Evolutionary conservation across 2,797 vertebrate genomes (phyloP), one percentile per base, ranked within the genome.

Genomic region (Rhinatrema bivittatum): DNA sequence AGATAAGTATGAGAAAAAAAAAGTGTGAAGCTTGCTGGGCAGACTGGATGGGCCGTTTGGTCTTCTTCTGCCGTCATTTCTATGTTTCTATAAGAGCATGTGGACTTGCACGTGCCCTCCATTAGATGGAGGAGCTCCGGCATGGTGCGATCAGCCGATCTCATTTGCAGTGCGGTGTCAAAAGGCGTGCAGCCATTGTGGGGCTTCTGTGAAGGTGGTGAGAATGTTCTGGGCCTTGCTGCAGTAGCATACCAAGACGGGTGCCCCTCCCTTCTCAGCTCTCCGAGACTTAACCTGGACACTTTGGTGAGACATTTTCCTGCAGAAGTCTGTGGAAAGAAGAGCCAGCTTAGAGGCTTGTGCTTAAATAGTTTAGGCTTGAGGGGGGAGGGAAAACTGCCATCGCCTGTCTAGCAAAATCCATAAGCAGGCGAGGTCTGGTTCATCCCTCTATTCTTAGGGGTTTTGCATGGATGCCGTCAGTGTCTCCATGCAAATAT

Each of bases 151-250:
- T 16, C 27, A 51, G 29, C 25, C 47, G n/a, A 19, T n/a, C 14
- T 51, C 5, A 10, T 44, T 29, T 36, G n/a, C 20, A 29, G 32
- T 22, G 14, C 36, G 18, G 6, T 39, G 54, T 59, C 35, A 20
- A 22, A 42, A 28, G 3, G 22, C 20, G 13, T 10, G 39, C 13
- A 50, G 24, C 25, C 43, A 8, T 32, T 26, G 20, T 4, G 1
- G 36, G 16, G 32, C 39, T 56, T 53, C 33, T 39, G 46, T 39
- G 42, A 33, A 55, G 47, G 53, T 55, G 46, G 41, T 11, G 39
- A 45, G 46, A 32, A 5, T 10, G 29, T 5, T 6, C 20, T 27
- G 42, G 37, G 60, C 38, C 9, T 24, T 31, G 31, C 57, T 31
- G 38, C 14, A 15, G 14, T 17, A 18, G 12, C 37, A 30, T 46